Evolutionary conservation across 2,888 invertebrate species (phyloP).

Genomic region (Hydriomena furcata): DNA sequence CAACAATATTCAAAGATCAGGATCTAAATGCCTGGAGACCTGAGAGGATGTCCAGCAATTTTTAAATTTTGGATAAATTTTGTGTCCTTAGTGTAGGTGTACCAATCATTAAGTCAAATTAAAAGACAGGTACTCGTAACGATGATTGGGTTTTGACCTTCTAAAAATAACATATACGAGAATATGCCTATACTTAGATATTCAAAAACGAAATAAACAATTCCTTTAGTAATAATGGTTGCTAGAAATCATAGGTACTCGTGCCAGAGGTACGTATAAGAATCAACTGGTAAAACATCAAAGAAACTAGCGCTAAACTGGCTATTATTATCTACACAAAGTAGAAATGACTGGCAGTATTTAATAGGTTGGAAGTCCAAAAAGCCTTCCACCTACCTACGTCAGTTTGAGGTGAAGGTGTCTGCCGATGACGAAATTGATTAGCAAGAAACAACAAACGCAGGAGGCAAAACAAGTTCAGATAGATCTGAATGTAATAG

Average conservation of each 20-base stretch:
- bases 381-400: constrained; percentile 33
- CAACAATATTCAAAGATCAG: too few species aligned
- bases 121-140: too few species aligned
- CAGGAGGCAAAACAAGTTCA: constrained; percentile 33
- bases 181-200: background rate
- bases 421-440: constrained; percentile 36
- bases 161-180: too few species aligned
- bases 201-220: background rate
- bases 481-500: constrained; percentile 6
- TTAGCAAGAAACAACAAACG: constrained; percentile 36
- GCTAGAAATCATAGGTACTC: background rate
- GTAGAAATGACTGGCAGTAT: background rate
- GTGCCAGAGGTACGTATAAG: background rate
- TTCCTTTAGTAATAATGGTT: background rate
- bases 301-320: background rate
- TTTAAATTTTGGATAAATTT: too few species aligned
- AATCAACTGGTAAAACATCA: background rate
- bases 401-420: constrained; percentile 33
- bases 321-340: background rate
- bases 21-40: too few species aligned
- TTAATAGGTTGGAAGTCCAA: constrained; percentile 19
- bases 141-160: too few species aligned
- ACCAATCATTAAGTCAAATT: too few species aligned
- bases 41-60: too few species aligned
- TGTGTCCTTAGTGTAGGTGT: too few species aligned